phyloP scores from a whole-genome alignment of 2,797 vertebrate genomes.

The Micropoecilia bifurca region DNA sequence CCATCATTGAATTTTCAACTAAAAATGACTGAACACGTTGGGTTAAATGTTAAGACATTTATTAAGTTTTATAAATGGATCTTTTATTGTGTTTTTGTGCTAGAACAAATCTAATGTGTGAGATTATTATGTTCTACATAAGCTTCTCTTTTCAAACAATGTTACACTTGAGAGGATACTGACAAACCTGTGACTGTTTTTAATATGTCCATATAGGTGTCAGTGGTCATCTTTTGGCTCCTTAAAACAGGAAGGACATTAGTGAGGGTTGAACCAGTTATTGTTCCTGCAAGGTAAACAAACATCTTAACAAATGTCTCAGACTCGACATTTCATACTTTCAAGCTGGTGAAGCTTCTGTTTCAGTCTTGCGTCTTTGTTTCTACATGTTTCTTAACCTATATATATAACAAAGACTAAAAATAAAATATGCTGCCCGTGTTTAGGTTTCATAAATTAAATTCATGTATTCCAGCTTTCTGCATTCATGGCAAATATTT shows the following conservation, averaged over 20 bases:
- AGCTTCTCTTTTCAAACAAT: slow-evolving; percentile 34
- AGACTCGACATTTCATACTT: slow-evolving; percentile 6
- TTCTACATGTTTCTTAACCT: not conserved
- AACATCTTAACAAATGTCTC: slow-evolving; percentile 1
- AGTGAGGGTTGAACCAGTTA: slow-evolving; percentile 15
- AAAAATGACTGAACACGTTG: slow-evolving; percentile 36
- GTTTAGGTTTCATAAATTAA: slow-evolving; percentile 45
- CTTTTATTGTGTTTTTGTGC: slow-evolving; percentile 39
- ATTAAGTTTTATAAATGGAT: slow-evolving; percentile 68
- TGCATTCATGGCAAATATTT: slow-evolving; percentile 47
- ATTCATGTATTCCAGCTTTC: slow-evolving; percentile 25
- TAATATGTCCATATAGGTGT: slow-evolving; percentile 21
- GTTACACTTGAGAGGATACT: slow-evolving; percentile 31
- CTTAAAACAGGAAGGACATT: slow-evolving; percentile 14
- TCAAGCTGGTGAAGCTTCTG: slow-evolving; percentile 2
- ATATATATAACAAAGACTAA: slow-evolving; percentile 37
- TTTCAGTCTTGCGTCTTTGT: not conserved
- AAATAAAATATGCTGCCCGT: slow-evolving; percentile 35
- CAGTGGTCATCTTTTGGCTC: slow-evolving; percentile 17
- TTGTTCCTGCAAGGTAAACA: slow-evolving; percentile 22
- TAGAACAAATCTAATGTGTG: slow-evolving; percentile 55
- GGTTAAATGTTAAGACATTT: slow-evolving; percentile 70
- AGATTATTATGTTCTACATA: slow-evolving; percentile 49
- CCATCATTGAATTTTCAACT: slow-evolving; percentile 1
- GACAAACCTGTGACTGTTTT: slow-evolving; percentile 32